These are phyloP conservation scores for Lates calcarifer DNA, from an alignment of 2,113 vertebrate species.

Conservation along the genomic window DNA sequence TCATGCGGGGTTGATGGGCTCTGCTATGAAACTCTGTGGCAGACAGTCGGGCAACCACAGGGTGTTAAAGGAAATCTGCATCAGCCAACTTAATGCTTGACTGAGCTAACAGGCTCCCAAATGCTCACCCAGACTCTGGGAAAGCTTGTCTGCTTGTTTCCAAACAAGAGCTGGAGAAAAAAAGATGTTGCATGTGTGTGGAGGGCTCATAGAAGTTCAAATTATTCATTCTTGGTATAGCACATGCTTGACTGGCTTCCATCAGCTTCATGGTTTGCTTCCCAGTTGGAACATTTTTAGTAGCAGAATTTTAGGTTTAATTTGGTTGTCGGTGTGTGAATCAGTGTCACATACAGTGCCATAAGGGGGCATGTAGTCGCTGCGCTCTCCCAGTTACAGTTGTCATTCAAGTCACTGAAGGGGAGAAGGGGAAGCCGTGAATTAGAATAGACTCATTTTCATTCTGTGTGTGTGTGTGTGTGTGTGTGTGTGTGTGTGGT, in stretches of 20 bases:
- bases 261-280: slow-evolving; percentile 35
- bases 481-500: not conserved
- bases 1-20: slow-evolving; percentile 58
- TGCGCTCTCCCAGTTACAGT: slow-evolving; percentile 15
- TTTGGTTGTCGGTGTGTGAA: slow-evolving; percentile 34
- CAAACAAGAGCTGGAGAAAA: slow-evolving; percentile 32
- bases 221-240: slow-evolving; percentile 34
- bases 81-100: slow-evolving; percentile 62
- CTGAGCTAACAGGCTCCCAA: slow-evolving; percentile 67
- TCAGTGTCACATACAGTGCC: not conserved
- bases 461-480: slow-evolving; percentile 9
- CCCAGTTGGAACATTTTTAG: slow-evolving; percentile 49
- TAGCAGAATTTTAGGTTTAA: slow-evolving; percentile 39
- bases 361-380: slow-evolving; percentile 2
- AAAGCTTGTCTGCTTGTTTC: slow-evolving; percentile 27
- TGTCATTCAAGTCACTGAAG: slow-evolving; percentile 43
- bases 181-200: slow-evolving; percentile 6
- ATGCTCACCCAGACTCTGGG: slow-evolving; percentile 54
- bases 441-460: slow-evolving; percentile 50
- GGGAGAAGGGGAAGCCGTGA: slow-evolving; percentile 22
- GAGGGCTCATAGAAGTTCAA: slow-evolving; percentile 20
- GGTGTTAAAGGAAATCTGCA: slow-evolving; percentile 63
- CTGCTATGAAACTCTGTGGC: slow-evolving; percentile 35
- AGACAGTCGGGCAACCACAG: slow-evolving; percentile 59
- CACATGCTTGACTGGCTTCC: slow-evolving; percentile 29